These are phyloP conservation scores for Nymphalis c-album DNA, from an alignment of 2,888 invertebrate genomes.

Conservation along the genomic window DNA sequence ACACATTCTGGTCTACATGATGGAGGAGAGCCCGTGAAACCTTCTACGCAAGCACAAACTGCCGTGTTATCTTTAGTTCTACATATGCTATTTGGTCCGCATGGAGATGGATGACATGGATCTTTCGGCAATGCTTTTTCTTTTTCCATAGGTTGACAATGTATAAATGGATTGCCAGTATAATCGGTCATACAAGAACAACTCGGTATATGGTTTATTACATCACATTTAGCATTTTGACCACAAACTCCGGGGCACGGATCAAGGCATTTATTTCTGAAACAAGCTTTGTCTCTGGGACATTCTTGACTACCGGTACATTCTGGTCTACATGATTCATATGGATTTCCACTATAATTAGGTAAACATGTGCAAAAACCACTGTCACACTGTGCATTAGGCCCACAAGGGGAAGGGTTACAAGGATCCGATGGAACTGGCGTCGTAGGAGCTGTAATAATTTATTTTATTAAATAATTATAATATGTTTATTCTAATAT, in stretches of 20 bases:
- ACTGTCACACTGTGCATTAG: conserved; percentile 86
- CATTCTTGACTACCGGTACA: conserved; percentile 88
- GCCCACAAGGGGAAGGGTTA: conserved; percentile 86
- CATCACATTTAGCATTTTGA: conserved; percentile 86
- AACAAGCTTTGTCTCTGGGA: conserved; percentile 85
- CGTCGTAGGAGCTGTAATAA: conserved; percentile 63
- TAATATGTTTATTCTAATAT: too few species aligned
- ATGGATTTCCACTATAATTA: conserved; percentile 87
- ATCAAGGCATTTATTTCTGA: conserved; percentile 86
- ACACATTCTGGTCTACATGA: conserved; percentile 92
- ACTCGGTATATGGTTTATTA: conserved; percentile 88
- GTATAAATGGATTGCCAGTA: conserved; percentile 87
- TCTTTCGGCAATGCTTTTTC: conserved; percentile 70
- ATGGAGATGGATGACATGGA: conserved; percentile 89
- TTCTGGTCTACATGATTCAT: conserved; percentile 86
- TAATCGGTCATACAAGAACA: conserved; percentile 85
- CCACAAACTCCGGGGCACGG: conserved; percentile 89
- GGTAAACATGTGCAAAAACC: conserved; percentile 85
- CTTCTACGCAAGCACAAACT: conserved; percentile 88
- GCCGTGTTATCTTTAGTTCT: conserved; percentile 88
- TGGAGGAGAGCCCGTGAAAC: conserved; percentile 90
- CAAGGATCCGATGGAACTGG: conserved; percentile 81
- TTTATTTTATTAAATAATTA: neutral
- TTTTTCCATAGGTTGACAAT: conserved; percentile 67
- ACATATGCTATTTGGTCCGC: conserved; percentile 90